Base-by-base conservation (phyloP, 2,888 invertebrate genomes). In the Acholoe squamosa region DNA sequence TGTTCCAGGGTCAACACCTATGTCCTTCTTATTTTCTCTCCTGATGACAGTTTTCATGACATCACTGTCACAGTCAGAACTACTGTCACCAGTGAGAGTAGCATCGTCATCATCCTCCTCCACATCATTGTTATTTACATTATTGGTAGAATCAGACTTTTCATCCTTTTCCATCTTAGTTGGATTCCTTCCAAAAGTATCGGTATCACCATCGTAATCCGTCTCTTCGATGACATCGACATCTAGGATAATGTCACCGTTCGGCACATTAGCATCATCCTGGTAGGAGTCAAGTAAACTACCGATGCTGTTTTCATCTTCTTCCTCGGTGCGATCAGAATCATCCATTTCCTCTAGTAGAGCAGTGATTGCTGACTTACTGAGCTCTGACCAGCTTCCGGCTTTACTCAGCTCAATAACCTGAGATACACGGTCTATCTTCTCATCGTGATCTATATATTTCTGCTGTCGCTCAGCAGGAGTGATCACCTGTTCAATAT, bases 321-420 rank as follows among this genome's bases (percentile, higher is more conserved):
- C 43, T 43, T 80, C 86, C 16, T 86, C 86, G 22, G 28, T 54
- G 22, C 28, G 28, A 3, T 54, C 86, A 10, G 86, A 54, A 25
- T 54, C 86, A n/a, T 86, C 52, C 56, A 86, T 86, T 28, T 86
- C 86, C 52, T 86, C 54, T 31, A 86, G 52, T 3, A 86, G 22
- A 3, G 16, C 86, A 54, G 86, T 33, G 52, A 86, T 86, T 52
- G 54, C 33, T 14, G 86, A 54, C 33, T 86, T 86, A 28, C 54
- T 86, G 5, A 86, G 86, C 12, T 86, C 56, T 0, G 86, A 86
- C 86, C 86, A 86, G 25, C 52, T 12, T 10, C 25, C 86, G 10
- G 5, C 43, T n/a, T 52, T 86, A 19, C 25, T 34, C 14, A 14
- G 7, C 34, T 34, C 33, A 7, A 34, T 16, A 19, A 22, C 43